A percentile compares a stretch with the other conserved stretches of the same genome.
Evolutionary conservation across 2,113 vertebrate genomes (phyloP).

Genomic region (Eretmochelys imbricata): DNA sequence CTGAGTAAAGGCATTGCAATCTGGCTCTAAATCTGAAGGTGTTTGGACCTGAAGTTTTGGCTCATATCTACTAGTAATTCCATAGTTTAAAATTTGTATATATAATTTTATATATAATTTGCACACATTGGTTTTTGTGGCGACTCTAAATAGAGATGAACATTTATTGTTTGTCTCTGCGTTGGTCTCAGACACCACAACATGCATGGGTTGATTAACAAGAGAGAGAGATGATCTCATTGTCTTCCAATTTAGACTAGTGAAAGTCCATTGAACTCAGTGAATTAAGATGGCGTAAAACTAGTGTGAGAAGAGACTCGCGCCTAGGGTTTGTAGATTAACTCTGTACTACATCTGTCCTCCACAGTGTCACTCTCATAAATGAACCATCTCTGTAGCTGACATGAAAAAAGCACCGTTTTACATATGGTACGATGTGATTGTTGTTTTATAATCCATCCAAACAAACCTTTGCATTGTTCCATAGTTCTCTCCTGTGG

Average conservation of each 20-base stretch:
- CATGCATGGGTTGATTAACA: not conserved
- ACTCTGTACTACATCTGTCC: not conserved
- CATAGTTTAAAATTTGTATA: not conserved
- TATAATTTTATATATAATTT: not conserved
- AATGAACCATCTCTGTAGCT: not conserved
- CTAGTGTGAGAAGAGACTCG: fast-evolving
- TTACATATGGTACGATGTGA: not conserved
- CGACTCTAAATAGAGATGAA: not conserved
- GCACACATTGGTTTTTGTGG: not conserved
- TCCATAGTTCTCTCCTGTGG: not conserved
- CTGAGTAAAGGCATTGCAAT: not conserved
- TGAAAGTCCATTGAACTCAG: not conserved
- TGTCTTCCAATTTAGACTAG: not conserved
- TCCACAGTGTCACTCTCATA: fast-evolving
- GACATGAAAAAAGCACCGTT: not conserved
- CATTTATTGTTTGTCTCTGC: not conserved
- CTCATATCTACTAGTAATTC: not conserved
- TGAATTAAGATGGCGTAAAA: not conserved
- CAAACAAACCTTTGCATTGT: slow-evolving; percentile 10
- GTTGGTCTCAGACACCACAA: not conserved
- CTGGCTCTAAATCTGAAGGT: not conserved
- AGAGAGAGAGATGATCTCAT: not conserved
- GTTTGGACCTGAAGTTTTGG: not conserved
- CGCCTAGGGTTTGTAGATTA: not conserved
- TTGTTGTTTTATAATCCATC: not conserved